Base-by-base conservation (phyloP, 2,888 invertebrate species). In the Andrena fulva region DNA sequence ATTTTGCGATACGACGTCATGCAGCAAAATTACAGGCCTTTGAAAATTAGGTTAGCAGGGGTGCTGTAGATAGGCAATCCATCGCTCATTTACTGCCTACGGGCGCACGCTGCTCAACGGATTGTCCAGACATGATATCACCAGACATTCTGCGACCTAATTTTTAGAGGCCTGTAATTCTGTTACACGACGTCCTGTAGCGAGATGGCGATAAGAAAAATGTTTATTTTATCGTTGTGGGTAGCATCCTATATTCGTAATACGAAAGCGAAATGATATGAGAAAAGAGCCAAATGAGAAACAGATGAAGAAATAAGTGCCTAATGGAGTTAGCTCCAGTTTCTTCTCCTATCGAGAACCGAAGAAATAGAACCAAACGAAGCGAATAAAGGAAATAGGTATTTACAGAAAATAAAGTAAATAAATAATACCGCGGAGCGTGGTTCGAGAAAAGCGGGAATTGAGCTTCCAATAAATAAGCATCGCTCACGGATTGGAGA, bases 381-480 rank as follows among this genome's bases (percentile, higher is more conserved):
- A 6, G 2, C 0, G 16, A 31, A 56, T 8, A n/a, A 60, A 50
- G 31, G 24, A 24, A 60, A 27, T 12, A 12, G 12, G 10, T 27
- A 69, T 69, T 1, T 33, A 60, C 59, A 10, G 70, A 10, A 69
- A 75, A 75, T 69, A 69, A 50, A 31, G 27, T 59, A 74, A 56
- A 24, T 42, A 12, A 33, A 69, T 69, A 50, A 75, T 60, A 70
- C 50, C 2, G 8, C 7, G 69, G 33, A 60, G 60, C 48, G 59
- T 33, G 48, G 48, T 27, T 48, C 31, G 33, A 60, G 24, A 48
- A 24, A 59, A 48, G 29, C 7, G 24, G 74, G 24, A 75, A 75
- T 50, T 48, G 42, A 16, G 50, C 70, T 75, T 69, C 60, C 50
- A 59, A 75, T 75, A 75, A 69, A 69, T 75, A 69, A 75, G 74